These are phyloP conservation scores for Anableps anableps DNA, from an alignment of 2,797 vertebrate species.

Conservation along the genomic window DNA sequence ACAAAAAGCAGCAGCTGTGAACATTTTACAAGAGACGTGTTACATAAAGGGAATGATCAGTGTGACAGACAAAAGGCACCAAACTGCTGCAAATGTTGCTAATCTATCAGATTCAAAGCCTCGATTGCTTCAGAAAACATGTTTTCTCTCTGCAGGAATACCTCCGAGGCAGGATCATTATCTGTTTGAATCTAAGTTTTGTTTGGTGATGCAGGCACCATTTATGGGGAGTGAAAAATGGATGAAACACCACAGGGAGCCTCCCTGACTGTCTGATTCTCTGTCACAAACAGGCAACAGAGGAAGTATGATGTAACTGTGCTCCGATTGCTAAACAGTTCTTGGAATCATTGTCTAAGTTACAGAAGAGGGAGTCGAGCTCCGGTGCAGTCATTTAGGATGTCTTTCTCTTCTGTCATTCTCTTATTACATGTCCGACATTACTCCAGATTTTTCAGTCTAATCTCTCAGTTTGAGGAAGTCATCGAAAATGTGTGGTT, in stretches of 20 bases:
- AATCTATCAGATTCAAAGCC: slow-evolving; percentile 23
- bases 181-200: neutral
- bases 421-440: neutral
- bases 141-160: neutral
- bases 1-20: slow-evolving; percentile 41
- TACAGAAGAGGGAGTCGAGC: neutral
- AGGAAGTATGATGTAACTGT: slow-evolving; percentile 53
- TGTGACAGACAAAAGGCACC: slow-evolving; percentile 28
- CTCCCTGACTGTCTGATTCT: slow-evolving; percentile 8
- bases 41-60: slow-evolving; percentile 55
- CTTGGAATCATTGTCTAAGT: slow-evolving; percentile 17
- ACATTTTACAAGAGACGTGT: slow-evolving; percentile 37
- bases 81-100: slow-evolving; percentile 20
- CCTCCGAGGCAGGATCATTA: neutral
- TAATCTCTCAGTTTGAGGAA: neutral
- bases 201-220: slow-evolving; percentile 25
- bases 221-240: slow-evolving; percentile 32
- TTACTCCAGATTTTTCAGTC: neutral
- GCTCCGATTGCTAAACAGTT: neutral
- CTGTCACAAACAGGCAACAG: slow-evolving; percentile 32
- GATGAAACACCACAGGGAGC: slow-evolving; percentile 26
- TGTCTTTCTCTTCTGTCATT: slow-evolving; percentile 5
- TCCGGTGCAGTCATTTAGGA: neutral
- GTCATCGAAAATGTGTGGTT: neutral
- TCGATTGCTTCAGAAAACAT: neutral